These are phyloP conservation scores for Zoanthus sansibaricus DNA, from an alignment of 92 coral and sea anemone species.

Conservation along the genomic window DNA sequence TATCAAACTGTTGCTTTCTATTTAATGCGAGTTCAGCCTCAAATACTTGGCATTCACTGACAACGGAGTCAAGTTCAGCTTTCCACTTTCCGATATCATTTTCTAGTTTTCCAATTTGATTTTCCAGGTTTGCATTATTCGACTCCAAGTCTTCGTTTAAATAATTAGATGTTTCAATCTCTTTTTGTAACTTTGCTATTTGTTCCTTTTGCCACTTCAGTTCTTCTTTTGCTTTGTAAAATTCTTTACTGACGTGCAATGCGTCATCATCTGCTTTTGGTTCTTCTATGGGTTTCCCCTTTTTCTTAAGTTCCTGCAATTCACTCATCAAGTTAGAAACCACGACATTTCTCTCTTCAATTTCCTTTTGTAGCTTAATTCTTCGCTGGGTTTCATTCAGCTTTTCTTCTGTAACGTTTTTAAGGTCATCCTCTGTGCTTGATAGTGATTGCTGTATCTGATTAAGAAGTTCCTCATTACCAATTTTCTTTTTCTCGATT, in stretches of 20 bases:
- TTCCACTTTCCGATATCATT: conserved; percentile 69
- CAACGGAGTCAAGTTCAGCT: conserved; percentile 45
- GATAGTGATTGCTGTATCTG: conserved; percentile 61
- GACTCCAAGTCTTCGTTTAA: conserved; percentile 70
- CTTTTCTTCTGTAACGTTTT: conserved; percentile 62
- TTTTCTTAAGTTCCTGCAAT: conserved; percentile 63
- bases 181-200: conserved; percentile 70
- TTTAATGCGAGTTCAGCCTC: conserved; percentile 49
- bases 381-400: conserved; percentile 55
- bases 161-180: conserved; percentile 64
- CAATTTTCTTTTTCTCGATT: conserved; percentile 64
- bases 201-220: conserved; percentile 70
- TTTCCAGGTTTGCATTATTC: conserved; percentile 66
- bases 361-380: conserved; percentile 56
- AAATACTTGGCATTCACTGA: conserved; percentile 41
- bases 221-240: conserved; percentile 58
- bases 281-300: neutral
- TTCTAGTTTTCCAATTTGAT: conserved; percentile 69
- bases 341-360: conserved; percentile 51
- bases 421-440: conserved; percentile 62
- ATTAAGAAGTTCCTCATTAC: conserved; percentile 53
- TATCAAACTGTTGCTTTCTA: conserved; percentile 50
- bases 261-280: conserved; percentile 43
- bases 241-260: conserved; percentile 43
- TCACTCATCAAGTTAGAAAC: conserved; percentile 60